Base-by-base conservation (phyloP, 2,888 invertebrate species). In the Stictocephala bisonia region DNA sequence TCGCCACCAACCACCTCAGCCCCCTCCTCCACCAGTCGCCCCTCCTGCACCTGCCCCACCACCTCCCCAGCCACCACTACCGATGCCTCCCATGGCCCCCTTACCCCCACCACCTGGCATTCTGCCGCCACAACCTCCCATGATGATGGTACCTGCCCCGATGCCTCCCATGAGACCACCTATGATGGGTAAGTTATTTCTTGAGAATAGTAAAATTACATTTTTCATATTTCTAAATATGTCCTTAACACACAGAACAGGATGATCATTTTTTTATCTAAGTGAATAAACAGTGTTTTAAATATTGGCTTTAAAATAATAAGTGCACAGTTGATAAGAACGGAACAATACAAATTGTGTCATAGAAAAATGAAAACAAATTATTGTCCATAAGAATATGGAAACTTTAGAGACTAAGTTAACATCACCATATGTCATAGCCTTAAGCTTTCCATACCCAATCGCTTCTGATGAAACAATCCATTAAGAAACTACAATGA, bases 81-180 rank as follows among this genome's bases (percentile, higher is more conserved):
- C 84, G 83, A 86, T 85, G 86, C 85, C 85, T 84, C 85, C 86
- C 85, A 85, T 86, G 84, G 74, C 74, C 2, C 86, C 79, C n/a
- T 74, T 77, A n/a, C 78, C 78, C 18, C 79, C 78, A 1, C 78
- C 80, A 11, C 86, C 85, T 83, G 85, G 77, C 27, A 76, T 79
- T 18, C 31, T 76, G 50, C 79, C 78, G 77, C 86, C 86, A 0
- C 88, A 87, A 77, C 84, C 86, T 11, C 85, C 86, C 0, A 88
- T 89, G 82, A 89, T 89, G 89, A 88, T 90, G 88, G 88, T 89
- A 86, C 84, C 86, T 15, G 86, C 87, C 11, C 87, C 88, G 2
- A 88, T 88, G 86, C 85, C 87, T 2, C 85, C 86, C 0, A 86
- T 77, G 0, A 70, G 77, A 31, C 88, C 88, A 20, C 88, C 88